Percentiles rank a stretch among this genome's conserved stretches.
These are phyloP conservation scores for Exephanes ischioxanthus DNA, from an alignment of 2,888 invertebrate genomes.

Conservation along the genomic window DNA sequence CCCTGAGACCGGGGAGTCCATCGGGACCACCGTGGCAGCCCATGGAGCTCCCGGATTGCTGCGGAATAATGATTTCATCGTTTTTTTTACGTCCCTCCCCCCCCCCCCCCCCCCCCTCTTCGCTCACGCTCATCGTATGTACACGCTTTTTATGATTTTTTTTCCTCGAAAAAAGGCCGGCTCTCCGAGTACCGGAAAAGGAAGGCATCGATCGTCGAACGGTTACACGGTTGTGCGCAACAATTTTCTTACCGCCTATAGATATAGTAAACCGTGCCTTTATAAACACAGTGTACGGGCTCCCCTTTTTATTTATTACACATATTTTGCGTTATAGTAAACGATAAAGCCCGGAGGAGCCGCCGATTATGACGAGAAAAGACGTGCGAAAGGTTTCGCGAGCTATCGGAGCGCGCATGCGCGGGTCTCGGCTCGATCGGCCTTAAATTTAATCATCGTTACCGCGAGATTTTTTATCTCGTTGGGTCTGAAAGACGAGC, in stretches of 20 bases:
- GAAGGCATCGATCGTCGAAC: slow-evolving; percentile 56
- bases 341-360: not conserved
- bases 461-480: not conserved
- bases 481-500: not conserved
- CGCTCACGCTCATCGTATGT: not conserved
- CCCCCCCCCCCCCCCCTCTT: not conserved
- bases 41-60: slow-evolving; percentile 52
- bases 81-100: slow-evolving; percentile 27
- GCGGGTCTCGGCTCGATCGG: not conserved
- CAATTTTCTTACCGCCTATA: slow-evolving; percentile 4
- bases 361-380: not conserved
- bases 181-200: slow-evolving; percentile 47
- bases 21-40: slow-evolving; percentile 60
- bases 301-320: not conserved
- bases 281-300: not conserved
- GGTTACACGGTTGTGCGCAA: not conserved
- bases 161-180: slow-evolving; percentile 19
- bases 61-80: slow-evolving; percentile 56
- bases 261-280: not conserved
- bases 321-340: not conserved
- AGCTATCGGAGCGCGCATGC: not conserved
- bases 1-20: slow-evolving; percentile 50
- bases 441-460: not conserved
- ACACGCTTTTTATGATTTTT: not conserved
- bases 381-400: not conserved